Conservation (phyloP, 2,797 vertebrate genomes). For the Labroides dimidiatus region DNA sequence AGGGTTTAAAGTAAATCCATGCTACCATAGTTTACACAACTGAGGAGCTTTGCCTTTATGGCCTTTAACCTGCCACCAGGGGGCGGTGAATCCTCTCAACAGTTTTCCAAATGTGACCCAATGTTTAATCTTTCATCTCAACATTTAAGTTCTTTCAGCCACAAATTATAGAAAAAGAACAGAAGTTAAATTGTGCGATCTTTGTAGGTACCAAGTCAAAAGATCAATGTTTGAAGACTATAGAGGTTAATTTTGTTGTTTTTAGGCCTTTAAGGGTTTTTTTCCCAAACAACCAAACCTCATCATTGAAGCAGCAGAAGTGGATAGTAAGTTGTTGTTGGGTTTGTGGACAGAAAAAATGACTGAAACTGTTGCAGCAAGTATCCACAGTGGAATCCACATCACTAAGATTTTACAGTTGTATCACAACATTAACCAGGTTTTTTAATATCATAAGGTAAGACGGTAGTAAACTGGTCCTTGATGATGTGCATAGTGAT, state of each 20-base stretch:
- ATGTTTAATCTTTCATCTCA: no score
- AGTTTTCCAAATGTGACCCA: no score
- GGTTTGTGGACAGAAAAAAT: background rate
- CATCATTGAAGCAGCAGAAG: background rate
- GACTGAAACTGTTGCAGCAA: background rate
- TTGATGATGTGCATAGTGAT: background rate
- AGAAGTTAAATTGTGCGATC: no score
- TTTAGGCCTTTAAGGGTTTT: background rate
- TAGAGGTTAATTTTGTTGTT: background rate
- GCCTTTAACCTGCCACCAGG: no score
- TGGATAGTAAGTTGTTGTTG: background rate
- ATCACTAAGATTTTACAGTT: no score
- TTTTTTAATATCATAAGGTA: background rate
- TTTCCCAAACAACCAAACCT: background rate
- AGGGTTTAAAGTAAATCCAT: constrained; percentile 40
- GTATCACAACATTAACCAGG: background rate
- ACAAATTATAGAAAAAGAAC: no score
- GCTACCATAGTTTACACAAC: constrained; percentile 19
- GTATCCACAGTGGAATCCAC: background rate
- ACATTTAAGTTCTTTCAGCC: no score
- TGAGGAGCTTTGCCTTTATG: background rate
- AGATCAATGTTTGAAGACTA: background rate
- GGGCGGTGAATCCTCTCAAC: no score
- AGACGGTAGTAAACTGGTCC: background rate
- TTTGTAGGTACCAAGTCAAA: no score